Conservation (phyloP, 1,140 invertebrate genomes). For the Drosophila kepulauana region DNA sequence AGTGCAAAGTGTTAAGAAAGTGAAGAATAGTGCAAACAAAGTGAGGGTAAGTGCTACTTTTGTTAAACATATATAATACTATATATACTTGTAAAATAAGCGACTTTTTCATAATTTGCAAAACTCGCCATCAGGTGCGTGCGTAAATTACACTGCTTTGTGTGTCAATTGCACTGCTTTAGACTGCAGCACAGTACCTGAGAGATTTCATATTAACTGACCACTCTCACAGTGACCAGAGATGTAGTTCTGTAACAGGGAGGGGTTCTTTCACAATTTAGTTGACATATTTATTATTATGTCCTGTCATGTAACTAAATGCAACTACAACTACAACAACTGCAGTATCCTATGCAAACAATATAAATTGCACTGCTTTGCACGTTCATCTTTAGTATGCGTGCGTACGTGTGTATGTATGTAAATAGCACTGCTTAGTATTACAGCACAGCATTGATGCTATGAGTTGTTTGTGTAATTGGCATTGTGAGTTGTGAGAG, state of each 20-base stretch:
- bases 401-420: too few species aligned
- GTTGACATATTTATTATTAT: conserved; percentile 80
- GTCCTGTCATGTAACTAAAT: conserved; percentile 72
- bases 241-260: not conserved
- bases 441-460: not conserved
- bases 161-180: too few species aligned
- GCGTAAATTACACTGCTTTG: too few species aligned
- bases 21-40: not conserved
- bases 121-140: too few species aligned
- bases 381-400: not conserved
- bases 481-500: too few species aligned
- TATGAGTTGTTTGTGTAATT: too few species aligned
- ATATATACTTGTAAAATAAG: not conserved
- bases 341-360: conserved; percentile 72
- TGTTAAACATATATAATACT: not conserved
- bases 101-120: too few species aligned
- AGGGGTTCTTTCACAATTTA: conserved; percentile 70
- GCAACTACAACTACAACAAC: conserved; percentile 14
- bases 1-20: conserved; percentile 2
- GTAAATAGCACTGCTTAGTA: too few species aligned
- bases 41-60: not conserved
- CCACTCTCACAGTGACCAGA: too few species aligned
- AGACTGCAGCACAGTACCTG: not conserved
- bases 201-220: not conserved
- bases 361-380: not conserved